Evolutionary conservation across 2,797 vertebrate species (phyloP), one percentile per base, ranked within the genome.

Genomic region (Lutjanus campechanus): DNA sequence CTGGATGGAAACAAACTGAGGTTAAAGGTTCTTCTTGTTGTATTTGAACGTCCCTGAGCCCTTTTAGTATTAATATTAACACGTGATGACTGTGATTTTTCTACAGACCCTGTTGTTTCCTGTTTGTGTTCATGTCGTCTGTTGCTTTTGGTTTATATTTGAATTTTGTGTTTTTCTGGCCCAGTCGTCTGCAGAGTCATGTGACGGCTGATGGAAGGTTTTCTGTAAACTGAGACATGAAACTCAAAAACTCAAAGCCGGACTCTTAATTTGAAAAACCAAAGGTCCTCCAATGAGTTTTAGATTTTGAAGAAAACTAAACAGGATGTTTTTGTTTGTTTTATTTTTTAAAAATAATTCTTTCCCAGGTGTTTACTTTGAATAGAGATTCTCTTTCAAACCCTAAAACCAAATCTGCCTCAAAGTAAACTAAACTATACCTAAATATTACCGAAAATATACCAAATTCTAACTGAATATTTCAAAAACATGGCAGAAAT

Each of bases 121-220:
- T 74, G 50, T 49, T 62, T 50, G 13, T 85, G 51, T 71, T 19
- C 4, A 53, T 44, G 12, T 20, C 4, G 20, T 82, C 6, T 53
- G 53, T 44, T 83, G 44, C 36, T 77, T 62, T 60, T 51, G 13
- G 41, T 8, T 16, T 44, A 8, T 2, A 36, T 36, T 36, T 36
- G 2, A 36, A 4, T 16, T 20, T 8, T 40, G 51, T 68, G n/a
- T 53, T 51, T 43, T 43, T 69, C 13, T 15, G 22, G 20, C 20
- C 66, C 61, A 40, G 61, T 50, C 36, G 22, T 75, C 43, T 44
- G 43, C 69, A 74, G 59, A 8, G 47, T 54, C 50, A 41, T 0
- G 13, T 20, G 54, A 60, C 49, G 11, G 6, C 11, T 53, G 20
- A 11, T 11, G 51, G n/a, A 79, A 11, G 56, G 11, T 46, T 71